Conservation (phyloP, 2,113 vertebrate species). For the Scolopax mira region DNA sequence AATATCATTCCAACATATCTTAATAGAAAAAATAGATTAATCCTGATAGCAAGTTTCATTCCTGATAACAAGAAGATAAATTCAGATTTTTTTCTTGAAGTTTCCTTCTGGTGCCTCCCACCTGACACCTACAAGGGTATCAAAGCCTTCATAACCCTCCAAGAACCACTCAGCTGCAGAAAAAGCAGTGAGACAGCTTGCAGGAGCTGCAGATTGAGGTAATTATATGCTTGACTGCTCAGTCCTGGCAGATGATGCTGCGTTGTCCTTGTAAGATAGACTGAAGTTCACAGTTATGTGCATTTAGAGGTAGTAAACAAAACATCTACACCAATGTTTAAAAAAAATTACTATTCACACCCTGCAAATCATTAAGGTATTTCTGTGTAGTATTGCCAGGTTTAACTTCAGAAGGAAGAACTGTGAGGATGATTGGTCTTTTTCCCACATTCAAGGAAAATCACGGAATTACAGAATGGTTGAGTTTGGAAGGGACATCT, state of each 20-base stretch:
- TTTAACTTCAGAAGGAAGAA: not conserved
- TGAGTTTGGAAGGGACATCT: not conserved
- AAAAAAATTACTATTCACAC: not conserved
- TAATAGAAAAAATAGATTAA: not conserved
- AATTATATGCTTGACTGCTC: slow-evolving; percentile 7
- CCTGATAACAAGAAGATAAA: not conserved
- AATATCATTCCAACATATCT: not conserved
- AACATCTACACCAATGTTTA: not conserved
- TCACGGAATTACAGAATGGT: fast-evolving
- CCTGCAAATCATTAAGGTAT: not conserved
- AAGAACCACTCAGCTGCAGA: not conserved
- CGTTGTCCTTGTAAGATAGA: not conserved
- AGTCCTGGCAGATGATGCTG: not conserved
- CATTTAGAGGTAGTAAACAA: not conserved
- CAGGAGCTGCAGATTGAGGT: not conserved
- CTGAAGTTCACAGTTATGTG: not conserved
- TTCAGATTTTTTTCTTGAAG: not conserved
- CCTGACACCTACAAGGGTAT: not conserved
- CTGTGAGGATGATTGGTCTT: not conserved
- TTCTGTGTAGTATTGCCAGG: not conserved
- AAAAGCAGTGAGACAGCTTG: not conserved
- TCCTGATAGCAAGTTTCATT: not conserved
- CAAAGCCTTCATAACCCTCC: not conserved
- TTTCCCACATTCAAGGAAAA: not conserved
- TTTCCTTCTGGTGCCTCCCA: not conserved